Conservation (phyloP, 2,113 vertebrate genomes). For the Machaerirhynchus nigripectus region DNA sequence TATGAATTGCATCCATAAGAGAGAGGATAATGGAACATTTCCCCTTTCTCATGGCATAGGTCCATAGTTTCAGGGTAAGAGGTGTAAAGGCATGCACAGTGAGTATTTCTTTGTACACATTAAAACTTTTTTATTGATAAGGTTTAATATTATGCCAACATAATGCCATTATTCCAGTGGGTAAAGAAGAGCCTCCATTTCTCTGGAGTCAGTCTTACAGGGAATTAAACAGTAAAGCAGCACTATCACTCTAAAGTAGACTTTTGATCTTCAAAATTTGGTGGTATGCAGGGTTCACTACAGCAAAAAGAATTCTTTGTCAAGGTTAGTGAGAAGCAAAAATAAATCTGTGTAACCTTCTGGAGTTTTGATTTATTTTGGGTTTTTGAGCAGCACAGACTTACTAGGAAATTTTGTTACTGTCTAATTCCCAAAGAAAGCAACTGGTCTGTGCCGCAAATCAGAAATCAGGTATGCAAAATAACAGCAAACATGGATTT, state of each 20-base stretch:
- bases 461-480: neutral
- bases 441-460: neutral
- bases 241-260: neutral
- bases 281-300: neutral
- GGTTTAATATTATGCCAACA: neutral
- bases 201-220: neutral
- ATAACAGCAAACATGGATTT: neutral
- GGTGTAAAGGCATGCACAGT: neutral
- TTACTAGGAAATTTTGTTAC: neutral
- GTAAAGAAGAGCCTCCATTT: neutral
- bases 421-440: neutral
- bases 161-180: neutral
- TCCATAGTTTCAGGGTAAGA: neutral
- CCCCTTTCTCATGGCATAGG: neutral
- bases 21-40: rapidly evolving
- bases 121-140: neutral
- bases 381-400: neutral
- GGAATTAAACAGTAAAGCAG: neutral
- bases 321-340: neutral
- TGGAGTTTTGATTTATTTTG: neutral
- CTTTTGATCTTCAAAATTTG: neutral
- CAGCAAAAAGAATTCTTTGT: neutral
- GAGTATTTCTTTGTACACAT: neutral
- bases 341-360: neutral
- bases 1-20: neutral